Conservation (phyloP, 2,888 invertebrate species). For the Drosophila infuscata region DNA sequence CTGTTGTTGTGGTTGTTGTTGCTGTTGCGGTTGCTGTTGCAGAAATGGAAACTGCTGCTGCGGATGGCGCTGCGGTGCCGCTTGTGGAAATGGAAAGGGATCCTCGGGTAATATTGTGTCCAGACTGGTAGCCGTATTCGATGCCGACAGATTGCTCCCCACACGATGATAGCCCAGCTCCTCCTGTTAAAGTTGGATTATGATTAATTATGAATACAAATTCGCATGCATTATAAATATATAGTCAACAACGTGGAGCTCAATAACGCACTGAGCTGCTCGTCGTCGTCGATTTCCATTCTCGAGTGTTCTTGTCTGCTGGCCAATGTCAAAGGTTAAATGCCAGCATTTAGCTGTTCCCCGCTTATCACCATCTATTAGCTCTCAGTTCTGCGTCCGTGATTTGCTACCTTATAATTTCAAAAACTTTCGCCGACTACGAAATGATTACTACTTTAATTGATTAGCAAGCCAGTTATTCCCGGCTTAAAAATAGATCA, state of each 20-base stretch:
- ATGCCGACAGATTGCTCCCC: constrained; percentile 86
- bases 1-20: constrained; percentile 30
- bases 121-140: constrained; percentile 88
- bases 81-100: constrained; percentile 82
- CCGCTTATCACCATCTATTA: not conserved
- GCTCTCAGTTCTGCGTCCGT: not conserved
- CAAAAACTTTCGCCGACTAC: not conserved
- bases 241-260: not conserved
- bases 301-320: not conserved
- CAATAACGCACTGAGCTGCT: not conserved
- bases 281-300: not conserved
- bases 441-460: not conserved
- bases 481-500: no score
- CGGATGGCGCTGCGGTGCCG: constrained; percentile 62
- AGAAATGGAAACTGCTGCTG: constrained; percentile 28
- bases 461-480: not conserved
- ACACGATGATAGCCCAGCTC: constrained; percentile 84
- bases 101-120: constrained; percentile 85
- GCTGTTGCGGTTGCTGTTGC: constrained; percentile 28
- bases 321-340: not conserved
- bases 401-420: not conserved
- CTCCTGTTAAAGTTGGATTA: constrained; percentile 57
- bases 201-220: constrained; percentile 1
- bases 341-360: not conserved
- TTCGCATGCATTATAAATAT: not conserved